phyloP scores from a whole-genome alignment of 1,140 invertebrate genomes.

The Ladona fulva region DNA sequence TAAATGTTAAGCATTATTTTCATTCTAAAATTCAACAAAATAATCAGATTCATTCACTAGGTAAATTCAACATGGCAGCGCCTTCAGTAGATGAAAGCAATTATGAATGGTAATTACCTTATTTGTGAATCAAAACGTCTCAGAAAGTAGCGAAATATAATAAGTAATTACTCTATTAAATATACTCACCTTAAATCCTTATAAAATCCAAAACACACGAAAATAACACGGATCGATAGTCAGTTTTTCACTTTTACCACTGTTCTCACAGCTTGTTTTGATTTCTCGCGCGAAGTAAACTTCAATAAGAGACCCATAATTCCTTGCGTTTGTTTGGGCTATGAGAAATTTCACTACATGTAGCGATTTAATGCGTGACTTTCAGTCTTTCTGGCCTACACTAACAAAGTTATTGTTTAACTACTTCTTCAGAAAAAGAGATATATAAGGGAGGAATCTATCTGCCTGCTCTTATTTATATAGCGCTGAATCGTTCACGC shows the following conservation, averaged over 20 bases:
- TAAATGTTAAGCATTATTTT: too few relatives aligned
- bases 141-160: background rate
- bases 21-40: background rate
- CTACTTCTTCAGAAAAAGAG: too few relatives aligned
- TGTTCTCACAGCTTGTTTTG: background rate
- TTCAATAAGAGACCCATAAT: background rate
- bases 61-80: background rate
- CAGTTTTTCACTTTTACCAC: background rate
- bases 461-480: too few relatives aligned
- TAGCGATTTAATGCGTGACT: too few relatives aligned
- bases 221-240: constrained; percentile 1
- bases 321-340: background rate
- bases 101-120: background rate
- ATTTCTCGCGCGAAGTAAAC: constrained; percentile 8
- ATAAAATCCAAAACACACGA: background rate
- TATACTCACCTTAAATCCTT: background rate
- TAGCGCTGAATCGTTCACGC: too few relatives aligned
- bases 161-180: background rate
- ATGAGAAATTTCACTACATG: background rate
- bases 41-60: background rate
- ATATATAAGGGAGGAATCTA: too few relatives aligned
- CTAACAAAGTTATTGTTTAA: too few relatives aligned
- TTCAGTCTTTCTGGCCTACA: too few relatives aligned
- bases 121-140: background rate
- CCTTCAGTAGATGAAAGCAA: background rate